phyloP scores from a whole-genome alignment of 2,888 invertebrate genomes.

The Entomobrya proxima region DNA sequence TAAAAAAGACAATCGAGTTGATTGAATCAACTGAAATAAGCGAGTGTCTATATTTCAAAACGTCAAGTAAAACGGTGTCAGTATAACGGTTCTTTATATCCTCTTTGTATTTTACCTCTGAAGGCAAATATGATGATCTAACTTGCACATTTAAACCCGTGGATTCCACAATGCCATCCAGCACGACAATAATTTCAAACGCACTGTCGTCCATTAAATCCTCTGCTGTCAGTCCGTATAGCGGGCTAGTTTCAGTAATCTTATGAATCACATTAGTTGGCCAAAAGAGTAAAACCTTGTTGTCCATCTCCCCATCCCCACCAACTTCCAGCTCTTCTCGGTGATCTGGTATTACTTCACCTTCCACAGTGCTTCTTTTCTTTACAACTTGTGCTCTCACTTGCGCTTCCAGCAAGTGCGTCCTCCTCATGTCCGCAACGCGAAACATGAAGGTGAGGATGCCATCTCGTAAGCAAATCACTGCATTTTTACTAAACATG shows the following conservation, averaged over 20 bases:
- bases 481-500: conserved; percentile 92
- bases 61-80: no score
- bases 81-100: no score
- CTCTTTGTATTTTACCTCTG: no score
- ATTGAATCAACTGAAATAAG: no score
- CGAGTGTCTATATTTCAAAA: no score
- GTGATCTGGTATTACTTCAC: conserved; percentile 71
- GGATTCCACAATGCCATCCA: conserved; percentile 90
- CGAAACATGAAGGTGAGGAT: conserved; percentile 91
- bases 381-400: conserved; percentile 71
- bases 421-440: conserved; percentile 81
- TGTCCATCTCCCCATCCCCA: conserved; percentile 77
- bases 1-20: background rate
- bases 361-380: conserved; percentile 71
- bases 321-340: conserved; percentile 74
- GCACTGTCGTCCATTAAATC: conserved; percentile 84
- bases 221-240: conserved; percentile 91
- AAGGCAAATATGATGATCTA: conserved; percentile 86
- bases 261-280: conserved; percentile 95
- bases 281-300: conserved; percentile 96
- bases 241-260: conserved; percentile 89
- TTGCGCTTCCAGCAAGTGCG: conserved; percentile 74
- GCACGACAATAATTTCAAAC: conserved; percentile 90
- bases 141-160: conserved; percentile 90
- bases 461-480: conserved; percentile 91